Evolutionary conservation across 1,140 invertebrate species (phyloP).

Genomic region (Ips typographus): DNA sequence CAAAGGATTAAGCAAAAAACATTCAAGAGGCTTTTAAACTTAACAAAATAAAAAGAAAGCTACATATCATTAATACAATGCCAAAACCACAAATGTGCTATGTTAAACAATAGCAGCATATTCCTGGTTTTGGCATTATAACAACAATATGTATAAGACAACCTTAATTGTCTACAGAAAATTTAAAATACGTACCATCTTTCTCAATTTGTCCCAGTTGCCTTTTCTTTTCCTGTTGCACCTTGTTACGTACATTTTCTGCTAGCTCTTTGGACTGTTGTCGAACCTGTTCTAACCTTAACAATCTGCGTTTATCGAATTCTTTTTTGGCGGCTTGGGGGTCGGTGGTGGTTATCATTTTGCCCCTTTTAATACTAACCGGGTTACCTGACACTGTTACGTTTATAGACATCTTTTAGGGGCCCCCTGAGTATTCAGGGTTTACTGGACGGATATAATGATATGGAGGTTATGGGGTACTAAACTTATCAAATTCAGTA

Average conservation of each 20-base stretch:
- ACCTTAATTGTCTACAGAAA: not conserved
- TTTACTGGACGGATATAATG: too few species aligned
- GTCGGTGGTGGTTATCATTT: conserved; percentile 54
- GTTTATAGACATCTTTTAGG: conserved; percentile 55
- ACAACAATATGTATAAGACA: too few species aligned
- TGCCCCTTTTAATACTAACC: conserved; percentile 52
- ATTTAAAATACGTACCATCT: conserved; percentile 38
- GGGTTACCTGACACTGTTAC: conserved; percentile 57
- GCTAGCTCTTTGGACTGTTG: conserved; percentile 59
- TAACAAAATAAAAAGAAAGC: too few species aligned
- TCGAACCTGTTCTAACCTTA: conserved; percentile 59
- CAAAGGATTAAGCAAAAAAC: too few species aligned
- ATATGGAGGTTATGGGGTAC: too few species aligned
- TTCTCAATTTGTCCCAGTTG: conserved; percentile 53
- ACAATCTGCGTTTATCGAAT: conserved; percentile 56
- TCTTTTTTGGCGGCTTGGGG: conserved; percentile 55
- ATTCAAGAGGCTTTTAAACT: too few species aligned
- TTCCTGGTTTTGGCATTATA: too few species aligned
- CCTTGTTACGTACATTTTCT: conserved; percentile 53
- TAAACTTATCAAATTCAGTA: too few species aligned
- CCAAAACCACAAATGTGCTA: too few species aligned
- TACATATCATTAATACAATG: too few species aligned
- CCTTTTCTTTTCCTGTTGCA: conserved; percentile 52
- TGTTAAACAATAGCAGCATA: too few species aligned
- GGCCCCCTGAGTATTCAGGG: too few species aligned